These are phyloP conservation scores for Aphidius ervi DNA, from an alignment of 1,140 invertebrate genomes.

Conservation along the genomic window DNA sequence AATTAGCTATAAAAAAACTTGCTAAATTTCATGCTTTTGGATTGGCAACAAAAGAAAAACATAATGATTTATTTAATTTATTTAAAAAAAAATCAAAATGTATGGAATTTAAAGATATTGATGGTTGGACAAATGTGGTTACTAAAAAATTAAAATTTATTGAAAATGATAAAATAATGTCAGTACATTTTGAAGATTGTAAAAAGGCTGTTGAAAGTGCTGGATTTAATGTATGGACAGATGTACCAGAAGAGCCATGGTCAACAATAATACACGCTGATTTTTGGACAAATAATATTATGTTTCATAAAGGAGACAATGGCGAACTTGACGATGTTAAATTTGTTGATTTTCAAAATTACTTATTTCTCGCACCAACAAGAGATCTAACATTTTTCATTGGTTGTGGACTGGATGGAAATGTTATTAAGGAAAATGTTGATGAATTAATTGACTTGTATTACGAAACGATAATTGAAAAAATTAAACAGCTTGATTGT, in stretches of 20 bases:
- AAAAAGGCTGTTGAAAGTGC: slow-evolving; percentile 23
- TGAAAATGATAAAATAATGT: slow-evolving; percentile 32
- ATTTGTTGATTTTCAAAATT: slow-evolving; percentile 63
- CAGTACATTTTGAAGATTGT: slow-evolving; percentile 29
- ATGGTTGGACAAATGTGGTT: slow-evolving; percentile 15
- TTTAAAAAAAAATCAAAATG: slow-evolving; percentile 35
- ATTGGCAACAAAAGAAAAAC: slow-evolving; percentile 54
- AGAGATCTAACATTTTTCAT: slow-evolving; percentile 60
- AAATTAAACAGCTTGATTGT: slow-evolving; percentile 35
- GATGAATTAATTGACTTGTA: slow-evolving; percentile 54
- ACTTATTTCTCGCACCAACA: slow-evolving; percentile 51
- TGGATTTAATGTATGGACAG: slow-evolving; percentile 27
- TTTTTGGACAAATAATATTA: slow-evolving; percentile 63
- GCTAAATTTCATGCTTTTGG: slow-evolving; percentile 59
- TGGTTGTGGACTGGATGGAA: slow-evolving; percentile 52
- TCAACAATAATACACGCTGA: slow-evolving; percentile 58
- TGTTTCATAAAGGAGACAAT: slow-evolving; percentile 45
- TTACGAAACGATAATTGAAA: slow-evolving; percentile 50
- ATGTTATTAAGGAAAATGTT: slow-evolving; percentile 45
- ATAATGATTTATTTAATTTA: slow-evolving; percentile 51
- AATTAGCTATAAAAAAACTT: slow-evolving; percentile 49
- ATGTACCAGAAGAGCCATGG: slow-evolving; percentile 45
- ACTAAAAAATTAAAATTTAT: slow-evolving; percentile 33
- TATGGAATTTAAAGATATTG: slow-evolving; percentile 17
- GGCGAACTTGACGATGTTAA: slow-evolving; percentile 51